phyloP scores from a whole-genome alignment of 1,140 invertebrate species.

The Bradynema listronoti region DNA sequence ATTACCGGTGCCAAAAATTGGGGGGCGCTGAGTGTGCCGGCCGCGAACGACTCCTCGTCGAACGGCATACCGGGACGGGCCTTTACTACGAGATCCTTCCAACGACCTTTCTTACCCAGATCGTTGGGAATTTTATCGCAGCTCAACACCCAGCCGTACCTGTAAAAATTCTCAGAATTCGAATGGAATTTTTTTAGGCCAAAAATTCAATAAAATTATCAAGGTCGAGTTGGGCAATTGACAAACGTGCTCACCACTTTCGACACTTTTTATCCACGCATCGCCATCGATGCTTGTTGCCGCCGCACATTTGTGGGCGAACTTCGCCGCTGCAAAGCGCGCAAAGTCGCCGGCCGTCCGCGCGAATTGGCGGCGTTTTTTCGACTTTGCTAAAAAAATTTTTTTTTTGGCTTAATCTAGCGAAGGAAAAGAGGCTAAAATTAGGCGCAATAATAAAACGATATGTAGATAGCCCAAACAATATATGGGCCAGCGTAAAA shows the following conservation, averaged over 20 bases:
- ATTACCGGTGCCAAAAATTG: too few relatives aligned
- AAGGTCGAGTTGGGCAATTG: background rate
- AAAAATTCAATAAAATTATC: background rate
- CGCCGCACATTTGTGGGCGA: slow-evolving; percentile 40
- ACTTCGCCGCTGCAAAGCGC: slow-evolving; percentile 34
- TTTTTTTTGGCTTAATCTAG: background rate
- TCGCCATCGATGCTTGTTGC: slow-evolving; percentile 39
- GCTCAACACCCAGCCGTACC: slow-evolving; percentile 34
- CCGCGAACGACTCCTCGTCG: slow-evolving; percentile 3
- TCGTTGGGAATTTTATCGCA: slow-evolving; percentile 36
- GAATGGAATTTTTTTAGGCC: background rate
- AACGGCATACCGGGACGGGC: slow-evolving; percentile 13
- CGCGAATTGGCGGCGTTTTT: slow-evolving; percentile 33
- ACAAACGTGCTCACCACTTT: slow-evolving; percentile 30
- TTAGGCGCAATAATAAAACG: too few relatives aligned
- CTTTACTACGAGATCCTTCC: slow-evolving; percentile 40
- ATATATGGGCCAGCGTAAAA: background rate
- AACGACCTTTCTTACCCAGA: slow-evolving; percentile 36
- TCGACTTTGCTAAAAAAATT: slow-evolving; percentile 42
- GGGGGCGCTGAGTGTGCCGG: too few relatives aligned
- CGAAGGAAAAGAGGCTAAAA: too few relatives aligned
- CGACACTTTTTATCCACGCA: slow-evolving; percentile 39
- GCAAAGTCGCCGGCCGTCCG: slow-evolving; percentile 27
- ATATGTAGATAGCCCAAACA: slow-evolving; percentile 11
- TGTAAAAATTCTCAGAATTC: background rate